Percentiles rank a stretch among this genome's conserved stretches.
phyloP scores from a whole-genome alignment of 53 echinoderm and acorn worm species.

The Mesocentrotus franciscanus region DNA sequence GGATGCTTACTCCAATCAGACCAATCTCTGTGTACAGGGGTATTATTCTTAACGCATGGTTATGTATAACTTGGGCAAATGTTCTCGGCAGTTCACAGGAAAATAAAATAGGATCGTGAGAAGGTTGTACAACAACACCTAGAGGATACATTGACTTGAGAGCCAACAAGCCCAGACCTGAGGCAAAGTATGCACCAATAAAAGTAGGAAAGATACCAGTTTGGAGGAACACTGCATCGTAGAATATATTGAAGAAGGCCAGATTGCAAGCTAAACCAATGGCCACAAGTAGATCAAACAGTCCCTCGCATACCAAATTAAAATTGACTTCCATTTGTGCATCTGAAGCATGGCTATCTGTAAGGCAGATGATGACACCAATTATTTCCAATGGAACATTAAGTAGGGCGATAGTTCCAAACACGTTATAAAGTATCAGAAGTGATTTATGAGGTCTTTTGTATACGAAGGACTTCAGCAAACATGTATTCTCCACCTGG shows the following conservation, averaged over 20 bases:
- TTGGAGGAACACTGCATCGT: slow-evolving; percentile 13
- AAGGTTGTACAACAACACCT: background rate
- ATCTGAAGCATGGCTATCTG: background rate
- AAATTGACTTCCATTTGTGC: background rate
- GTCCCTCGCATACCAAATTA: slow-evolving; percentile 1
- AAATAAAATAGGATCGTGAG: background rate
- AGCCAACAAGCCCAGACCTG: background rate
- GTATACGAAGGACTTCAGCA: background rate
- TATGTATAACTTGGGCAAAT: background rate
- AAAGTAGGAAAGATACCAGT: background rate
- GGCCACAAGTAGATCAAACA: background rate
- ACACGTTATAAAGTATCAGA: slow-evolving; percentile 2
- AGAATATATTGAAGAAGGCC: slow-evolving; percentile 4
- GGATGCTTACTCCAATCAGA: background rate
- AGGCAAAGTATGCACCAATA: slow-evolving; percentile 2
- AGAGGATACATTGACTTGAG: background rate
- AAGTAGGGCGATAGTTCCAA: slow-evolving; percentile 18
- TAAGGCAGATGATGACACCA: background rate
- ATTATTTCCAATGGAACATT: slow-evolving; percentile 24
- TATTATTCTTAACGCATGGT: background rate
- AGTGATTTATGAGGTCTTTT: background rate
- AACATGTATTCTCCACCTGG: background rate
- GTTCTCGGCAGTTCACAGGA: background rate
- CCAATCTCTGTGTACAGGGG: slow-evolving; percentile 15
- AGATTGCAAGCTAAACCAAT: slow-evolving; percentile 19